Evolutionary conservation across 1,140 invertebrate genomes (phyloP), one percentile per base, ranked within the genome.

Genomic region (Bombus waltoni): DNA sequence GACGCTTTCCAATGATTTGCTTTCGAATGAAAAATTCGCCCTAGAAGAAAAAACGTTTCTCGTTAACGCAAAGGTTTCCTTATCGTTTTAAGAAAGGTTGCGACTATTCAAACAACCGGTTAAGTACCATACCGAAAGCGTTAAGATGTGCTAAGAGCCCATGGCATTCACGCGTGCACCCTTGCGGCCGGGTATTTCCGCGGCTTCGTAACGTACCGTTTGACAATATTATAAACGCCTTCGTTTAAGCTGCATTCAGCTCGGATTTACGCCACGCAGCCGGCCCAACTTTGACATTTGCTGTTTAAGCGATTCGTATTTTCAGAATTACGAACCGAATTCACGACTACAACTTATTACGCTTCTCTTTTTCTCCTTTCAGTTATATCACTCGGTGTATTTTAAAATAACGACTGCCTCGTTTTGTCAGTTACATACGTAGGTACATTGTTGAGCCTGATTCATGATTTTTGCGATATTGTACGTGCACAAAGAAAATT

Each of bases 191-290:
- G 25, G 42, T 38, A 62, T 66, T 57, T 53, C 28, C 59, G 66
- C 68, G n/a, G 9, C 35, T 53, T 38, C 44, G 10, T 81, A 86
- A 86, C 73, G 47, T 57, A 28, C 73, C 80, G 81, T 90, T 89
- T 71, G 87, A 90, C 88, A 88, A 86, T 72, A 62, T 84, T 86
- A 74, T 57, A 83, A 87, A 90, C 73, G 81, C 68, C 83, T 85
- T 91, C 90, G 84, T 91, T 91, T 91, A 91, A 91, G 65, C 81
- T 57, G 81, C 42, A 91, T 91, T 91, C 90, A 89, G 47, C 28
- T 32, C 44, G 73, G 70, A 72, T 88, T 89, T 83, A 75, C 65
- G 81, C 40, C 9, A 28, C 8, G 32, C 47, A 71, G 15, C n/a
- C 47, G 86, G 79, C 53, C 74, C 42, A 79, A 76, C 79, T 53